A percentile compares a stretch with the other conserved stretches of the same genome.
Evolutionary conservation across 2,797 vertebrate genomes (phyloP).

Genomic region (Pteronotus mesoamericanus): DNA sequence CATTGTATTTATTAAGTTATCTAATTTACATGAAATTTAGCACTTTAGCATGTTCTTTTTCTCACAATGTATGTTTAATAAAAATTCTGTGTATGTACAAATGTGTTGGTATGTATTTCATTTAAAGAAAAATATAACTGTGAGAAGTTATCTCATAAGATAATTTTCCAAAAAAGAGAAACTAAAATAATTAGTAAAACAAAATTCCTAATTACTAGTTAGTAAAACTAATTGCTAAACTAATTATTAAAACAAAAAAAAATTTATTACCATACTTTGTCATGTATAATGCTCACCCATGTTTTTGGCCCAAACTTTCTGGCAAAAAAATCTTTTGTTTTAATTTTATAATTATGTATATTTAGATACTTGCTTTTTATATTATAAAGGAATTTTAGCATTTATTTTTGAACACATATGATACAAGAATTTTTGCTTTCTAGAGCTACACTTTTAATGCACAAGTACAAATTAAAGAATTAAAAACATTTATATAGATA

Average conservation of each 20-base stretch:
- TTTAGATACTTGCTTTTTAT: too few species aligned
- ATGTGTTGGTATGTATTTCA: constrained; percentile 55
- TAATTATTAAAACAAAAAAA: not conserved
- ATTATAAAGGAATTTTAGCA: too few species aligned
- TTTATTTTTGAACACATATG: too few species aligned
- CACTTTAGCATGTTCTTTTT: constrained; percentile 51
- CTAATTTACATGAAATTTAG: constrained; percentile 56
- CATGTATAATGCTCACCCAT: too few species aligned
- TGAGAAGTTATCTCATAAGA: constrained; percentile 26
- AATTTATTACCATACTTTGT: not conserved
- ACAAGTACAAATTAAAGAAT: too few species aligned
- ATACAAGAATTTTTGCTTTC: too few species aligned
- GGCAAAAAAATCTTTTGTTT: too few species aligned
- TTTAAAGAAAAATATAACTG: constrained; percentile 36
- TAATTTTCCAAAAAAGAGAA: constrained; percentile 28
- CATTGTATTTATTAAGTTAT: constrained; percentile 38
- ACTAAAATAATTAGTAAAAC: not conserved
- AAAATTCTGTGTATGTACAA: constrained; percentile 63
- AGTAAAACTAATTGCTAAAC: not conserved
- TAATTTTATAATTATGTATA: too few species aligned
- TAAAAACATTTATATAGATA: too few species aligned
- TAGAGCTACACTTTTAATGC: too few species aligned
- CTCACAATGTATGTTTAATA: constrained; percentile 71
- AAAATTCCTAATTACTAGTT: not conserved
- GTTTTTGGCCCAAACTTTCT: too few species aligned